Evolutionary conservation across 2,797 vertebrate genomes (phyloP).

Genomic region (Antennarius maculatus): DNA sequence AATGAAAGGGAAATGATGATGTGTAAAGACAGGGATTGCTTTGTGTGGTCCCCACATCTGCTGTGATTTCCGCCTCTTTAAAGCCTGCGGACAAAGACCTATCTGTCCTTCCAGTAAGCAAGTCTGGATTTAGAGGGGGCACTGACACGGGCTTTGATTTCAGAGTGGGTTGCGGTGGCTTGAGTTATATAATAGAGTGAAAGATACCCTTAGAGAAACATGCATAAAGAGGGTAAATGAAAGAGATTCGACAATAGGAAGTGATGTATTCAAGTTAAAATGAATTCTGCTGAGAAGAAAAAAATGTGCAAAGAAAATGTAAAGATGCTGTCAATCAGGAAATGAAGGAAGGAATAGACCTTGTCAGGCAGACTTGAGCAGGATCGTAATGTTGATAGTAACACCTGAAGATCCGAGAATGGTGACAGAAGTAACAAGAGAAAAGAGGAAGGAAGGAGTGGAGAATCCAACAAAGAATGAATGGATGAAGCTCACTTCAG

Average conservation of each 20-base stretch:
- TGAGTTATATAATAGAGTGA: slow-evolving; percentile 63
- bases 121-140: slow-evolving; percentile 57
- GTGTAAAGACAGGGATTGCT: slow-evolving; percentile 63
- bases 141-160: slow-evolving; percentile 72
- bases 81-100: slow-evolving; percentile 66
- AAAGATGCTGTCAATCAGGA: slow-evolving; percentile 10
- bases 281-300: slow-evolving; percentile 32
- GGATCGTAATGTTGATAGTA: slow-evolving; percentile 12
- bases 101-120: slow-evolving; percentile 62
- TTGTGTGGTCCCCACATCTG: slow-evolving; percentile 77
- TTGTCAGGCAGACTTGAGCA: background rate
- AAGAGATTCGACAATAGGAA: slow-evolving; percentile 21
- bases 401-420: slow-evolving; percentile 31
- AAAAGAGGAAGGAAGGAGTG: background rate
- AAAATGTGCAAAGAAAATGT: slow-evolving; percentile 8
- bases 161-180: slow-evolving; percentile 66
- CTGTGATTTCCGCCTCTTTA: slow-evolving; percentile 79
- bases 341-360: slow-evolving; percentile 7
- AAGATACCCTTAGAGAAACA: slow-evolving; percentile 24
- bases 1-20: slow-evolving; percentile 57
- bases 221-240: slow-evolving; percentile 26
- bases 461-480: slow-evolving; percentile 23
- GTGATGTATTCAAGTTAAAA: background rate
- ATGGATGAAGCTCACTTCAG: slow-evolving; percentile 22
- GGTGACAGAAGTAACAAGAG: slow-evolving; percentile 21